Conservation (phyloP, 2,888 invertebrate species). For the Drosophila nr. perissopoda region DNA sequence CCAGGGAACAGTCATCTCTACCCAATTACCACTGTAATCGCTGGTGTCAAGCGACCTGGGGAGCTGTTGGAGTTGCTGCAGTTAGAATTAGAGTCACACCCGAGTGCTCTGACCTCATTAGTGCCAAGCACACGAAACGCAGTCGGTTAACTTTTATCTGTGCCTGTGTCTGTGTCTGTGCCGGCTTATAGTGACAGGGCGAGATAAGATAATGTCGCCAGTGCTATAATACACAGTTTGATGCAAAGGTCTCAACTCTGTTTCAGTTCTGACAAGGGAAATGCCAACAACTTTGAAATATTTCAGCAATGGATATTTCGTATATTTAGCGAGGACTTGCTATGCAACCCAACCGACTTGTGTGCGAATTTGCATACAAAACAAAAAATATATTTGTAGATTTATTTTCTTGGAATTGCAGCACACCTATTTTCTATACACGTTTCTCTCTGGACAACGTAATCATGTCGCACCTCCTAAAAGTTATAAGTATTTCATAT, state of each 20-base stretch:
- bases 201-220: constrained; percentile 65
- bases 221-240: constrained; percentile 44
- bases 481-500: constrained; percentile 6
- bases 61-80: constrained; percentile 8
- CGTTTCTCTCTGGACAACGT: constrained; percentile 40
- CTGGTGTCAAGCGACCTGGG: not conserved
- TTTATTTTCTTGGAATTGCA: constrained; percentile 61
- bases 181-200: constrained; percentile 64
- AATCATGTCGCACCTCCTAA: constrained; percentile 59
- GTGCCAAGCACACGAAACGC: constrained; percentile 25
- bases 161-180: constrained; percentile 57
- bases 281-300: not conserved
- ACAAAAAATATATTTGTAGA: not conserved
- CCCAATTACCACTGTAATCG: constrained; percentile 53
- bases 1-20: constrained; percentile 12
- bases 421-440: constrained; percentile 56
- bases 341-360: constrained; percentile 25
- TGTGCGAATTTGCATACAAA: constrained; percentile 46
- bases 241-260: constrained; percentile 36
- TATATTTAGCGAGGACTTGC: constrained; percentile 22
- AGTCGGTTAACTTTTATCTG: constrained; percentile 10
- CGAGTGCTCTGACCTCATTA: constrained; percentile 71
- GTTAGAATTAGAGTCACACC: constrained; percentile 11
- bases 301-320: not conserved
- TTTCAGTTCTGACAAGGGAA: constrained; percentile 4